phyloP scores from a whole-genome alignment of 2,888 invertebrate genomes.

The Dryobotodes eremita region DNA sequence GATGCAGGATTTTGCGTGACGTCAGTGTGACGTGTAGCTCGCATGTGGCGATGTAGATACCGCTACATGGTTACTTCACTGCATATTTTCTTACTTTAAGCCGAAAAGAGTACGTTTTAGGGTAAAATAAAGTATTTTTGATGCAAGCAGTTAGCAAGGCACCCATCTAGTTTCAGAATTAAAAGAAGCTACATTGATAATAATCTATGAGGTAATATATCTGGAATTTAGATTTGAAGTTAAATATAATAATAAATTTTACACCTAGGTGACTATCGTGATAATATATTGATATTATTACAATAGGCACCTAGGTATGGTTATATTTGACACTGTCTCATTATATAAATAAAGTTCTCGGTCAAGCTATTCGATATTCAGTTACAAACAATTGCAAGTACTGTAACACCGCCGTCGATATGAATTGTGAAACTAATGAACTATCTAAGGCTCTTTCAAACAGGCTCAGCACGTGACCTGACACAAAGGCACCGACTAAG shows the following conservation, averaged over 20 bases:
- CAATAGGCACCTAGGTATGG: too few relatives aligned
- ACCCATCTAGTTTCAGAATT: background rate
- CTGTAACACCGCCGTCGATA: slow-evolving; percentile 30
- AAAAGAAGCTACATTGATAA: background rate
- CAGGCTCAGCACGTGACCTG: too few relatives aligned
- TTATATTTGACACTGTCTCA: background rate
- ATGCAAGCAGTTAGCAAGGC: background rate
- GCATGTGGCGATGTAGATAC: too few relatives aligned
- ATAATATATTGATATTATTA: too few relatives aligned
- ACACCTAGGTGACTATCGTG: too few relatives aligned
- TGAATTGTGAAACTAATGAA: slow-evolving; percentile 48
- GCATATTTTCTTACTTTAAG: background rate
- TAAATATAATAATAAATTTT: background rate
- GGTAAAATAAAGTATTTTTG: background rate
- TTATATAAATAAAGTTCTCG: background rate
- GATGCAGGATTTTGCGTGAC: too few relatives aligned
- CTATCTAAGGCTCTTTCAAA: slow-evolving; percentile 13
- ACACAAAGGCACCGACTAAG: too few relatives aligned
- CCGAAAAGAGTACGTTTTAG: background rate
- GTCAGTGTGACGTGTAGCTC: too few relatives aligned
- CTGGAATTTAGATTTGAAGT: background rate
- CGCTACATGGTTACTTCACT: too few relatives aligned
- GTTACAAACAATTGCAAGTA: slow-evolving; percentile 42
- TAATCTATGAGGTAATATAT: background rate
- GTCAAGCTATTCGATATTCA: slow-evolving; percentile 37